These are phyloP conservation scores for Pseudoatta argentina DNA, from an alignment of 1,140 invertebrate species.

Conservation along the genomic window DNA sequence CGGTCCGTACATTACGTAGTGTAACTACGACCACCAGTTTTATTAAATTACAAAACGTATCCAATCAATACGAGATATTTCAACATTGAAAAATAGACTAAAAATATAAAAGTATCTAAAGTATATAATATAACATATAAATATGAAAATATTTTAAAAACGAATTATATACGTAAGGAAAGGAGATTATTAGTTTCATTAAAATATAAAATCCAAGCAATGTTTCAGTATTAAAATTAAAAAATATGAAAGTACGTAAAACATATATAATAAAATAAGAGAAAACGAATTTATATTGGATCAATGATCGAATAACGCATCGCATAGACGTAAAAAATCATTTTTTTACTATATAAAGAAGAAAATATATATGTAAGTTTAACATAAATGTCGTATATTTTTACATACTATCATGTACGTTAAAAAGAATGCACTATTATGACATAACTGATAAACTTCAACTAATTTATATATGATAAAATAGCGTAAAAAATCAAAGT, in stretches of 20 bases:
- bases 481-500: not conserved
- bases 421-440: not conserved
- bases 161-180: too few relatives aligned
- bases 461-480: not conserved
- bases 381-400: not conserved
- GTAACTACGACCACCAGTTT: not conserved
- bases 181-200: not conserved
- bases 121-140: too few relatives aligned
- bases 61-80: not conserved
- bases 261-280: too few relatives aligned
- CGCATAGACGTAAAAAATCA: not conserved
- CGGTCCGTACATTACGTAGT: slow-evolving; percentile 1
- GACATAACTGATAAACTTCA: too few relatives aligned
- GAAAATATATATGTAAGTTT: not conserved
- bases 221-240: not conserved
- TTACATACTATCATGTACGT: not conserved
- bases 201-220: slow-evolving; percentile 10
- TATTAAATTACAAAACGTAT: slow-evolving; percentile 14
- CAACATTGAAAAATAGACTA: not conserved
- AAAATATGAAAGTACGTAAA: not conserved
- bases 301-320: not conserved
- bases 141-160: too few relatives aligned
- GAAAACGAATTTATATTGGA: not conserved
- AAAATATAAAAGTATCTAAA: not conserved
- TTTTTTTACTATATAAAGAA: not conserved